phyloP scores from a whole-genome alignment of 2,888 invertebrate species.

The Megaustenia siamemsis region DNA sequence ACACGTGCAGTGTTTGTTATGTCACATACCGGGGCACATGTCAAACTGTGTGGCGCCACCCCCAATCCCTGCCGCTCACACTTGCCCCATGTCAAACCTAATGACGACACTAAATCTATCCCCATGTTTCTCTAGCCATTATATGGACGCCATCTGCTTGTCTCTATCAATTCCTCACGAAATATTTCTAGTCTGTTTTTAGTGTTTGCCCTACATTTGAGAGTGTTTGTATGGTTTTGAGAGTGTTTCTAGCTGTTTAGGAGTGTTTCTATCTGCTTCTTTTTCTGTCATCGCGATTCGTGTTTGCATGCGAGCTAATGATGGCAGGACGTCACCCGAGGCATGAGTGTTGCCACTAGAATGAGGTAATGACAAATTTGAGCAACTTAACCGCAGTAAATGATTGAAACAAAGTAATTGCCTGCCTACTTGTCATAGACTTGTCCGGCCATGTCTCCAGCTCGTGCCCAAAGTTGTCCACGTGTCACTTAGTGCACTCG shows the following conservation, averaged over 20 bases:
- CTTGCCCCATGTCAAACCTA: background rate
- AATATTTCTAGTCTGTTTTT: too few relatives aligned
- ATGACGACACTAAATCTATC: background rate
- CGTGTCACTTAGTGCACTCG: background rate
- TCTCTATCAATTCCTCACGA: too few relatives aligned
- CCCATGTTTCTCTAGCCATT: too few relatives aligned
- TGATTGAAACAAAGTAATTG: conserved; percentile 20
- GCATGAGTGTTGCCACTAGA: background rate
- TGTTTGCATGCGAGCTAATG: background rate
- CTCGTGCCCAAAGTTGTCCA: background rate
- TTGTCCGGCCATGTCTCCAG: background rate
- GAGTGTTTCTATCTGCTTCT: background rate
- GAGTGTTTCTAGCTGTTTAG: too few relatives aligned
- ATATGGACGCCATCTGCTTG: too few relatives aligned
- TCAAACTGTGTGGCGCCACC: background rate
- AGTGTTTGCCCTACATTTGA: too few relatives aligned
- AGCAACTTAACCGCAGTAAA: background rate
- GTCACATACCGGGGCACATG: conserved; percentile 9
- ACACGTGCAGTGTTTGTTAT: background rate
- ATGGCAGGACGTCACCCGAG: conserved; percentile 14
- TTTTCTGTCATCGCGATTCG: background rate
- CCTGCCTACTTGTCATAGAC: background rate
- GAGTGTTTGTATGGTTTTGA: too few relatives aligned
- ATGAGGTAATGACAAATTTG: background rate
- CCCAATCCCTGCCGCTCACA: background rate